Evolutionary conservation across 2,888 invertebrate species (phyloP).

Genomic region (Zygogramma bicolorata): DNA sequence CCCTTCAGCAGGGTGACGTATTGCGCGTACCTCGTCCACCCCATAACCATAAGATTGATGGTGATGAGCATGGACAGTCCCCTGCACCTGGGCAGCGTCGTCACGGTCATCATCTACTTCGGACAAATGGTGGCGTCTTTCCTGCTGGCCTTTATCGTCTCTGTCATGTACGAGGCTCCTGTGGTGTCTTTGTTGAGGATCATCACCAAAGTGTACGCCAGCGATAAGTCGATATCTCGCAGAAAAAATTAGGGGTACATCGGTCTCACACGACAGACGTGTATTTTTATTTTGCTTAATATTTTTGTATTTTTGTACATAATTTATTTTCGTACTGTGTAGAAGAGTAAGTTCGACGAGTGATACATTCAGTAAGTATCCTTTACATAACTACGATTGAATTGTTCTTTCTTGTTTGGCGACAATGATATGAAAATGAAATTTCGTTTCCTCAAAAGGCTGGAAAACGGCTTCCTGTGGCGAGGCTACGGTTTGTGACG

Average conservation of each 20-base stretch:
- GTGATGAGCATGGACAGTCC: slow-evolving; percentile 87
- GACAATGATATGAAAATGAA: no score
- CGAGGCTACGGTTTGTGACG: no score
- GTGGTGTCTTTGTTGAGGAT: slow-evolving; percentile 85
- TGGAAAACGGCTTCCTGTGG: no score
- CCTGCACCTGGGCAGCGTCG: slow-evolving; percentile 82
- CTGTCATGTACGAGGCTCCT: slow-evolving; percentile 87
- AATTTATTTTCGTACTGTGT: slow-evolving; percentile 34
- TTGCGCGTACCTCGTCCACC: slow-evolving; percentile 88
- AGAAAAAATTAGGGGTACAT: no score
- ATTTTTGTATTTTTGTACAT: slow-evolving; percentile 39
- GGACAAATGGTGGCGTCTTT: slow-evolving; percentile 87
- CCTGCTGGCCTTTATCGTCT: slow-evolving; percentile 81
- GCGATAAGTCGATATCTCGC: not conserved
- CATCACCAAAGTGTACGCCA: slow-evolving; percentile 54
- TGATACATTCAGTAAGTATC: not conserved
- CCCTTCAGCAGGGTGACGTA: slow-evolving; percentile 90
- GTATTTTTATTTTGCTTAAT: no score
- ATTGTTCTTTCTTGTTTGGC: no score
- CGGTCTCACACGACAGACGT: no score
- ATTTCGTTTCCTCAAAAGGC: no score
- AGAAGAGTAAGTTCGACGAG: not conserved
- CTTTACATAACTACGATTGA: no score
- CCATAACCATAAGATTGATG: slow-evolving; percentile 83
- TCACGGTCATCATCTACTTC: slow-evolving; percentile 83